Conservation (phyloP, 2,113 vertebrate species). For the Geococcyx californianus region DNA sequence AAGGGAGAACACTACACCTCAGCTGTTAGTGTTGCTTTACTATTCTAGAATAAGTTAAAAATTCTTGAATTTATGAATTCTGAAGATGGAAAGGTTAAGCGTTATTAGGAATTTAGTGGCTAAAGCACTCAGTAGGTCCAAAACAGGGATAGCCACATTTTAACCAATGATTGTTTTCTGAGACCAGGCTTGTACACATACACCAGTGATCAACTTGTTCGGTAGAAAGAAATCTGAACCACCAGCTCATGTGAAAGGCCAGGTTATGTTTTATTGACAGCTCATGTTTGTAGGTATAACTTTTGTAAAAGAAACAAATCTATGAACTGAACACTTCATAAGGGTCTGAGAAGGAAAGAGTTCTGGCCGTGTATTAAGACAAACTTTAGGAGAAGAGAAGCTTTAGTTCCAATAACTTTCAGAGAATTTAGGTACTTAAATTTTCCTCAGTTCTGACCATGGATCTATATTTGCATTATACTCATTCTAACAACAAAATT, state of each 20-base stretch:
- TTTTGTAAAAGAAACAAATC: neutral
- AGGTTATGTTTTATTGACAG: neutral
- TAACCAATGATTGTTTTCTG: neutral
- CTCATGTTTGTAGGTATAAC: neutral
- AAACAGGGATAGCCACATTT: neutral
- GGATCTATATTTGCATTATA: neutral
- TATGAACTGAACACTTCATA: neutral
- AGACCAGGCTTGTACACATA: neutral
- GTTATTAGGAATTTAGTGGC: neutral
- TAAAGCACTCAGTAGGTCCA: neutral
- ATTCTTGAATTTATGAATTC: neutral
- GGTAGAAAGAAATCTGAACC: neutral
- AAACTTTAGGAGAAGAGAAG: neutral
- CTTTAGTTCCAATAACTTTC: neutral
- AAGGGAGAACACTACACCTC: neutral
- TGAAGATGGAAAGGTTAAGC: neutral
- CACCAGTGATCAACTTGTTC: neutral
- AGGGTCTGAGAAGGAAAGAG: neutral
- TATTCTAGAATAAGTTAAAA: neutral
- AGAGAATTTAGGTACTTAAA: neutral
- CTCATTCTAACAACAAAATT: neutral
- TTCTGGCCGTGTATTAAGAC: neutral
- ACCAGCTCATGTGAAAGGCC: neutral
- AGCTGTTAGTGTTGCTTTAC: neutral
- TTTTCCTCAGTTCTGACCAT: rapidly evolving